A percentile compares a stretch with the other conserved stretches of the same genome.
Evolutionary conservation across 2,113 vertebrate genomes (phyloP).

Genomic region (Entomyzon cyanotis): DNA sequence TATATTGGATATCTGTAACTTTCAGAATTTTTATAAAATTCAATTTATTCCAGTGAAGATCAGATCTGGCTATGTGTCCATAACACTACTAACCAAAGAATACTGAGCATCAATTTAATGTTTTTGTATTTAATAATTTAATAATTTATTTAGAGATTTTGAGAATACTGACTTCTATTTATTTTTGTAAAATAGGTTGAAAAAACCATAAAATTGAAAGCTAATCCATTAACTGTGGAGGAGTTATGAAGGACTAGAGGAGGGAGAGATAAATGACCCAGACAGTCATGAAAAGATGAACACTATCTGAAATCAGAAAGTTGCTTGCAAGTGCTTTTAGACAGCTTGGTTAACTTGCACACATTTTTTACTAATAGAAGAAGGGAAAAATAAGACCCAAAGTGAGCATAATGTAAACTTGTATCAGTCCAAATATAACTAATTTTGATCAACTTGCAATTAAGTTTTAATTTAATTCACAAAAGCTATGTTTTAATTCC

Average conservation of each 20-base stretch:
- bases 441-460: background rate
- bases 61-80: background rate
- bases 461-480: background rate
- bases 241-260: background rate
- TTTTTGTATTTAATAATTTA: background rate
- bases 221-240: background rate
- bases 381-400: background rate
- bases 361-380: background rate
- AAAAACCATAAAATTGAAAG: background rate
- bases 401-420: background rate
- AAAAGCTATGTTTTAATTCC: background rate
- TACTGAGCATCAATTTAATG: background rate
- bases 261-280: background rate
- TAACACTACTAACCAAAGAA: background rate
- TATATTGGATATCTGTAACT: background rate
- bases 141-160: background rate
- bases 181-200: background rate
- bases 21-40: background rate
- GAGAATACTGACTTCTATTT: background rate
- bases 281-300: rapidly evolving
- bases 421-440: background rate
- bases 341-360: background rate
- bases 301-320: background rate
- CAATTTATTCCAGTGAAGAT: background rate
- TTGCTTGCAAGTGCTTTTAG: background rate